These are phyloP conservation scores for Philonicus albiceps DNA, from an alignment of 2,888 invertebrate species.

Conservation along the genomic window DNA sequence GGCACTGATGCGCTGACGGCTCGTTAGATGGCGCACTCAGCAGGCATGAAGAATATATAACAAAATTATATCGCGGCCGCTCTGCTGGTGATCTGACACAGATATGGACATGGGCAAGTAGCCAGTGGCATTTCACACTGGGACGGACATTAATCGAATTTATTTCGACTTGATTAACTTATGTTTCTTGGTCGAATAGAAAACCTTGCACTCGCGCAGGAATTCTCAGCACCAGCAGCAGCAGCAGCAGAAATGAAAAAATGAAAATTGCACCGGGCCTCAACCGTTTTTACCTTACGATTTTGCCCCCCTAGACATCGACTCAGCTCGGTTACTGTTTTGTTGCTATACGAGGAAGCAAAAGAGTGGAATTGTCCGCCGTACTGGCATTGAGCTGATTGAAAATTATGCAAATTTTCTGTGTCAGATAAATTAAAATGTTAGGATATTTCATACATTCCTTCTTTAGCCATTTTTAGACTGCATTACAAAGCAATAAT, in stretches of 20 bases:
- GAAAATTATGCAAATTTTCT: constrained; percentile 28
- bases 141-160: background rate
- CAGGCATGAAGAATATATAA: background rate
- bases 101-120: background rate
- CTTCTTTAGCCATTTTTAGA: background rate
- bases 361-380: background rate
- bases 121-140: background rate
- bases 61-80: background rate
- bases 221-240: background rate
- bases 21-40: background rate
- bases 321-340: background rate
- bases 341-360: background rate
- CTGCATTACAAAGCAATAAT: background rate
- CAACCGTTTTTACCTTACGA: background rate
- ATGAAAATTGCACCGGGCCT: background rate
- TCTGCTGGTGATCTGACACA: background rate
- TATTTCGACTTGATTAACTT: background rate
- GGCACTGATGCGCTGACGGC: background rate
- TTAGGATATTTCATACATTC: background rate
- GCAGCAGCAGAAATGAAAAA: background rate
- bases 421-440: constrained; percentile 29
- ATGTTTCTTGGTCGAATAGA: background rate
- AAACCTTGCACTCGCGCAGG: background rate
- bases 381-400: constrained; percentile 11
- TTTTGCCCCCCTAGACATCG: background rate